Conservation (phyloP, 1,140 invertebrate genomes). For the Paraescarpia echinospica region DNA sequence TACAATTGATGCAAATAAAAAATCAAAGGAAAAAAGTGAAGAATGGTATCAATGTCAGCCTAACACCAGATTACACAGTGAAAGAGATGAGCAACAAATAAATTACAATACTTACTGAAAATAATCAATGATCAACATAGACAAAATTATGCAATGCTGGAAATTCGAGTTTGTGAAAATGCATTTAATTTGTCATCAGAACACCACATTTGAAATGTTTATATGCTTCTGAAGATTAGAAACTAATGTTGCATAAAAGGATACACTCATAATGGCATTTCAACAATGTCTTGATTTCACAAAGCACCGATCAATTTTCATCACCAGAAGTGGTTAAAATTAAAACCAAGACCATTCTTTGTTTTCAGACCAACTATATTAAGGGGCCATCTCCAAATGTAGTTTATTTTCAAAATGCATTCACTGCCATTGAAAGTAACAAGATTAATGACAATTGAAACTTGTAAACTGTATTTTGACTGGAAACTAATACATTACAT, state of each 20-base stretch:
- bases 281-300: not conserved
- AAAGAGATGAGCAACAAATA: too few species aligned
- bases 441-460: too few species aligned
- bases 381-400: not conserved
- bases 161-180: not conserved
- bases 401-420: too few species aligned
- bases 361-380: not conserved
- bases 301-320: not conserved
- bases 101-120: not conserved
- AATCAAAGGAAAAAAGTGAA: too few species aligned
- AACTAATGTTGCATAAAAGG: not conserved
- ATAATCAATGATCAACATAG: not conserved
- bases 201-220: not conserved
- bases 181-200: not conserved
- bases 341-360: not conserved
- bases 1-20: too few species aligned
- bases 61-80: too few species aligned
- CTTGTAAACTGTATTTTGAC: too few species aligned
- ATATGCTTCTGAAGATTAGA: not conserved
- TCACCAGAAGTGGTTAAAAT: not conserved
- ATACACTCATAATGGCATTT: not conserved
- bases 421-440: too few species aligned
- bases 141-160: not conserved
- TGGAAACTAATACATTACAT: too few species aligned
- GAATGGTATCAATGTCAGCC: too few species aligned